Evolutionary conservation across 1,140 invertebrate genomes (phyloP).

Genomic region (Portunus trituberculatus): DNA sequence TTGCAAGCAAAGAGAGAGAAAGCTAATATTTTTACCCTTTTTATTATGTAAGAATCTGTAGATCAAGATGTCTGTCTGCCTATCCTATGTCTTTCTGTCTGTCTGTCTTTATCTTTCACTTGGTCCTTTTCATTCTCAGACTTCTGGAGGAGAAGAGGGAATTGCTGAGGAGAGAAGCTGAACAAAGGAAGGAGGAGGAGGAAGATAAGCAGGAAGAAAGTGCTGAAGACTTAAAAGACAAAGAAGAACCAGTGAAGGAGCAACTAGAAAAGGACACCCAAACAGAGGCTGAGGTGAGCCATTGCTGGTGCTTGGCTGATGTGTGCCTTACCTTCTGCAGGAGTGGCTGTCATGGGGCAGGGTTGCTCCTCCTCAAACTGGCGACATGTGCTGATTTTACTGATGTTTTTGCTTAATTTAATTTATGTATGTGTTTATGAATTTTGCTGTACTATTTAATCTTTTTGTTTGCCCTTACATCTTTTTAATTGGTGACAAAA

Average conservation of each 20-base stretch:
- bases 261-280: background rate
- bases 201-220: background rate
- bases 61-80: background rate
- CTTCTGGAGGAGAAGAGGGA: constrained; percentile 10
- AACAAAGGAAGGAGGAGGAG: background rate
- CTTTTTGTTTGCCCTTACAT: too few species aligned
- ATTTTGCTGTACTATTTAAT: too few species aligned
- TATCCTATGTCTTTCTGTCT: background rate
- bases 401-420: background rate
- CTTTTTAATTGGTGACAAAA: too few species aligned
- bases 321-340: too few species aligned
- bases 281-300: background rate
- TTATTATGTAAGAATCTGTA: too few species aligned
- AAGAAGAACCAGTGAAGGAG: too few species aligned
- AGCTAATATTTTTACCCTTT: too few species aligned
- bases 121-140: background rate
- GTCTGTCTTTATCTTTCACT: background rate
- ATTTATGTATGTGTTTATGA: background rate
- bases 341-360: background rate
- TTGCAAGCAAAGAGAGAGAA: too few species aligned
- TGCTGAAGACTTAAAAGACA: background rate
- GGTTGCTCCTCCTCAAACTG: too few species aligned
- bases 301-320: too few species aligned
- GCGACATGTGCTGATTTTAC: too few species aligned
- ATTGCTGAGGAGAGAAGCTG: background rate